These are phyloP conservation scores for Arvicola amphibius DNA, from an alignment of 2,797 vertebrate genomes.

Conservation along the genomic window DNA sequence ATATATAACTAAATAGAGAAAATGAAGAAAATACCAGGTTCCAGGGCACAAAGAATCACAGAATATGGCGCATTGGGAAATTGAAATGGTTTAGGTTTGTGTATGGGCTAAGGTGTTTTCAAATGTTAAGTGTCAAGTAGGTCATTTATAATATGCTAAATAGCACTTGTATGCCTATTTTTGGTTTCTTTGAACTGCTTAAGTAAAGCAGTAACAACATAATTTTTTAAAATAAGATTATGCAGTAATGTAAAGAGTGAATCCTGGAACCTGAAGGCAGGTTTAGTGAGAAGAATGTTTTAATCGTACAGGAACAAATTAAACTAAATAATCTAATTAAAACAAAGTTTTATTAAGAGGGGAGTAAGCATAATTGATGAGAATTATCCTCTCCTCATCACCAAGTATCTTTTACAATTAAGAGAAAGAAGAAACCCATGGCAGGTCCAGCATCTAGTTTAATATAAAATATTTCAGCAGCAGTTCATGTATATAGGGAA, in stretches of 20 bases:
- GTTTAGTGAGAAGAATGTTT: neutral
- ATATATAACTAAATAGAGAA: neutral
- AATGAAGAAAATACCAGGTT: neutral
- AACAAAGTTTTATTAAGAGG: neutral
- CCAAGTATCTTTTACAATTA: neutral
- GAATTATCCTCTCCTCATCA: neutral
- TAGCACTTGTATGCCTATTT: neutral
- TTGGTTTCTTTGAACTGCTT: neutral
- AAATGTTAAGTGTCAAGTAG: neutral
- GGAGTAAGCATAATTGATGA: neutral
- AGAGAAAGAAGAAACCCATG: neutral
- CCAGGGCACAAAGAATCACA: neutral
- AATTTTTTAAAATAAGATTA: neutral
- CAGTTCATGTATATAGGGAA: neutral
- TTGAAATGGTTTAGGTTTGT: neutral
- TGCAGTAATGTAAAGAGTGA: neutral
- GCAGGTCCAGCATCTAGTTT: neutral
- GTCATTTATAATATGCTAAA: neutral
- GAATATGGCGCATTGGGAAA: neutral
- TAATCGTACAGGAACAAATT: neutral
- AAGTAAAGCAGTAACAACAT: constrained; percentile 6
- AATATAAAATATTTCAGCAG: neutral
- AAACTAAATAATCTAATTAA: neutral
- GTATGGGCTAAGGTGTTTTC: neutral
- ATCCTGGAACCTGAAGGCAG: neutral